A percentile compares a stretch with the other conserved stretches of the same genome.
Conservation (phyloP, 2,888 invertebrate genomes). For the Acleris emargana region DNA sequence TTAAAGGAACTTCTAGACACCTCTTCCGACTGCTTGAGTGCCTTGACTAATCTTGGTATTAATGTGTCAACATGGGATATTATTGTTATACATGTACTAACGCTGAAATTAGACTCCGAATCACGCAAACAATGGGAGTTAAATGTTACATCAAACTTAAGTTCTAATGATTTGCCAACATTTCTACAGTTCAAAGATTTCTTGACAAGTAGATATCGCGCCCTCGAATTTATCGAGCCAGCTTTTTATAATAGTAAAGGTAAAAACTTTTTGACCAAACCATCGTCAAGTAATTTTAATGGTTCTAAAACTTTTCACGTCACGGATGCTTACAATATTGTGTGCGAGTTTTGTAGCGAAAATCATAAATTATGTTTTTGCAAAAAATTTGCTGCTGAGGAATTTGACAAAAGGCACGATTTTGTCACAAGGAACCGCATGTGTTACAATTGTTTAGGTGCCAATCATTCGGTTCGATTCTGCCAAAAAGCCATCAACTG, state of each 20-base stretch:
- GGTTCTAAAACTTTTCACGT: not conserved
- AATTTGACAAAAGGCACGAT: constrained; percentile 3
- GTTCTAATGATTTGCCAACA: constrained; percentile 18
- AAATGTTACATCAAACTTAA: not conserved
- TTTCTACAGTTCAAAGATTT: constrained; percentile 22
- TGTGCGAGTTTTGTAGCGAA: constrained; percentile 6
- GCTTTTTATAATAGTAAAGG: constrained; percentile 30
- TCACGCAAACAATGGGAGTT: constrained; percentile 16
- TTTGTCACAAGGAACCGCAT: constrained; percentile 17
- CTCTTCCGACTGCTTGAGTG: constrained; percentile 32
- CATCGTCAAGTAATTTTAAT: constrained; percentile 21
- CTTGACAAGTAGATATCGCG: constrained; percentile 21
- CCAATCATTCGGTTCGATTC: constrained; percentile 11
- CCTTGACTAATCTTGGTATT: constrained; percentile 24
- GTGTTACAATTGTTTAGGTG: constrained; percentile 24
- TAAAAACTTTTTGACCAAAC: constrained; percentile 21
- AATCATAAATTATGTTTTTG: constrained; percentile 10
- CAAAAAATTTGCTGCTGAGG: constrained; percentile 8
- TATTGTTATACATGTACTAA: constrained; percentile 2
- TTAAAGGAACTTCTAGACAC: constrained; percentile 38
- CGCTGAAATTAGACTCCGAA: constrained; percentile 10
- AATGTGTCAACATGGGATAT: constrained; percentile 11
- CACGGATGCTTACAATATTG: not conserved
- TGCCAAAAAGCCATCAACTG: constrained; percentile 20
- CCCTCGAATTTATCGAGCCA: constrained; percentile 24